Percentiles rank a stretch among this genome's conserved stretches.
phyloP scores from a whole-genome alignment of 2,113 vertebrate species.

The Upupa epops region DNA sequence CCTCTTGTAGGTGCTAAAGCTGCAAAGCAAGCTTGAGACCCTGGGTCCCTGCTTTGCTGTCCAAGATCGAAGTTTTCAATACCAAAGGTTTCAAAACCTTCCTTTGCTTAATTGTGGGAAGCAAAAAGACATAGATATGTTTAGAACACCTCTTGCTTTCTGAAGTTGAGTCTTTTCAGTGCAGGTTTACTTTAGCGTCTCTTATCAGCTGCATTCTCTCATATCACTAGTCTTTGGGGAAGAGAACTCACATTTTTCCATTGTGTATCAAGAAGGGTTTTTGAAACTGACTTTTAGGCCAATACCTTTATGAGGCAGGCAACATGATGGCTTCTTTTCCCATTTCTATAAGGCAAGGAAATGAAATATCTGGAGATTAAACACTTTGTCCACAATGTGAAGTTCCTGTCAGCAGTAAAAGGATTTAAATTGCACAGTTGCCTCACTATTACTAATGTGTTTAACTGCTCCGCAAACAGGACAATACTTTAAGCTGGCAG shows the following conservation, averaged over 20 bases:
- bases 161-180: neutral
- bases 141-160: neutral
- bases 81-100: neutral
- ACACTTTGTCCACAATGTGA: neutral
- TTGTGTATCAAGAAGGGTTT: neutral
- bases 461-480: slow-evolving; percentile 4
- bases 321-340: neutral
- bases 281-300: neutral
- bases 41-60: neutral
- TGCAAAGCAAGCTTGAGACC: neutral
- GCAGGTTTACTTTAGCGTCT: neutral
- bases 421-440: neutral
- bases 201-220: neutral
- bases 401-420: neutral
- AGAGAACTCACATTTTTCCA: neutral
- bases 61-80: neutral
- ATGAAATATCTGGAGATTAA: neutral
- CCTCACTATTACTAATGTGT: neutral
- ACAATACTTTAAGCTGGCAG: neutral
- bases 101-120: neutral
- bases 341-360: neutral
- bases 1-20: neutral
- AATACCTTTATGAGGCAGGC: neutral
- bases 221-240: neutral
- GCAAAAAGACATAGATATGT: neutral